These are phyloP conservation scores for Lipophrys pholis DNA, from an alignment of 2,113 vertebrate genomes.

Conservation along the genomic window DNA sequence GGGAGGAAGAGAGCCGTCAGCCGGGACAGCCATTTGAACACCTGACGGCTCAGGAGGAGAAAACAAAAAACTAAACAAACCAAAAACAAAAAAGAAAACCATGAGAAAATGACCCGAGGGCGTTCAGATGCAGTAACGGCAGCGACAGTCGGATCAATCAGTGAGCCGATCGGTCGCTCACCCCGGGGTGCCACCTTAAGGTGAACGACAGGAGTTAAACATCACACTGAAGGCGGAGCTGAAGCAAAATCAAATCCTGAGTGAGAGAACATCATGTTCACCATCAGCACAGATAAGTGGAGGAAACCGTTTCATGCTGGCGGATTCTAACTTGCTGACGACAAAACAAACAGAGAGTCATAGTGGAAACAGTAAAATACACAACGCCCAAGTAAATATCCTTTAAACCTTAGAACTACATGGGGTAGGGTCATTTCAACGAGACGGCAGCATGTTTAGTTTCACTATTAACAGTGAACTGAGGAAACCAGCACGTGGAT, in stretches of 20 bases:
- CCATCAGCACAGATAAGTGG: slow-evolving; percentile 11
- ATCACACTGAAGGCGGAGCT: slow-evolving; percentile 19
- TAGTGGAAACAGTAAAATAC: too few species aligned
- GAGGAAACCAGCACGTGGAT: too few species aligned
- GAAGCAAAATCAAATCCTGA: slow-evolving; percentile 13
- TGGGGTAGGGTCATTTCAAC: too few species aligned
- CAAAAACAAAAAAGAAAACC: too few species aligned
- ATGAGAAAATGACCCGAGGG: slow-evolving; percentile 29
- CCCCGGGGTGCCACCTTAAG: slow-evolving; percentile 3
- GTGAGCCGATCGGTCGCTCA: slow-evolving; percentile 46
- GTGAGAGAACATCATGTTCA: slow-evolving; percentile 1
- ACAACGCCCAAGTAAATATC: too few species aligned
- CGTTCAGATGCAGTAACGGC: slow-evolving; percentile 22
- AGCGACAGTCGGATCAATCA: slow-evolving; percentile 36
- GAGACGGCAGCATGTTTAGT: too few species aligned
- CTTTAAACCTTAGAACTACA: too few species aligned
- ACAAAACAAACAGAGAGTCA: slow-evolving; percentile 14
- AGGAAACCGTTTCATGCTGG: background rate
- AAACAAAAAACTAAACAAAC: too few species aligned
- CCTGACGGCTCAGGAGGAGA: slow-evolving; percentile 8
- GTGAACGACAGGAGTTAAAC: slow-evolving; percentile 12
- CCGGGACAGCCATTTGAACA: slow-evolving; percentile 45
- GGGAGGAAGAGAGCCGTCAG: slow-evolving; percentile 27
- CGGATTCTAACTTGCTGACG: slow-evolving; percentile 2
- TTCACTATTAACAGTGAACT: too few species aligned